Conservation (phyloP, 1,140 invertebrate genomes). For the Mactra quadrangularis region DNA sequence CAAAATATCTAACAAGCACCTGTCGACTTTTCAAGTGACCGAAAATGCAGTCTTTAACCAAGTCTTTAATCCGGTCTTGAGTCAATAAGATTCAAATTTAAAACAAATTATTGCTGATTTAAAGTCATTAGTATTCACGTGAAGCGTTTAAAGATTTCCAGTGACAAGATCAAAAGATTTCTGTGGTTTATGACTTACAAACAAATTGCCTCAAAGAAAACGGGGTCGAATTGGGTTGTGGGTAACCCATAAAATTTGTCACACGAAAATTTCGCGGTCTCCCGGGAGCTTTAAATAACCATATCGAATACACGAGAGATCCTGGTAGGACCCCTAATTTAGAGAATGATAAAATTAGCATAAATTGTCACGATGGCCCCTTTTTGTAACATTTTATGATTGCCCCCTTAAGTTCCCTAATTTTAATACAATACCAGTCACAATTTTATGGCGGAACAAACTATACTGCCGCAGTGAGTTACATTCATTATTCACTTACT, state of each 20-base stretch:
- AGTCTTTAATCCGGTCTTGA: conserved; percentile 49
- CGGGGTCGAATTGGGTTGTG: conserved; percentile 43
- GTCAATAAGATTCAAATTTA: conserved; percentile 64
- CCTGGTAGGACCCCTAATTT: too few relatives aligned
- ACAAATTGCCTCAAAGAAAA: conserved; percentile 41
- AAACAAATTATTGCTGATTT: conserved; percentile 63
- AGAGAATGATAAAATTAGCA: too few relatives aligned
- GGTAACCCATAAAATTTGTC: conserved; percentile 54
- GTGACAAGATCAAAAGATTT: conserved; percentile 41
- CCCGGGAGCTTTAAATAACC: conserved; percentile 49
- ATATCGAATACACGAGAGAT: conserved; percentile 8
- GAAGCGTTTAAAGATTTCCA: conserved; percentile 28
- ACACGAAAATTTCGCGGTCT: conserved; percentile 24
- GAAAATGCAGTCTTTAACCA: conserved; percentile 40
- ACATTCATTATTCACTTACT: too few relatives aligned
- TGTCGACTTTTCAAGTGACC: conserved; percentile 56
- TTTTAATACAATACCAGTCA: too few relatives aligned
- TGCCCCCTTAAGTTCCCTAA: too few relatives aligned
- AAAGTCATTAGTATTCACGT: conserved; percentile 62
- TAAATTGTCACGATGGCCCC: too few relatives aligned
- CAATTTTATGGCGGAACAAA: too few relatives aligned
- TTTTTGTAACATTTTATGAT: too few relatives aligned
- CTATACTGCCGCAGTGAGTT: too few relatives aligned
- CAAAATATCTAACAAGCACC: conserved; percentile 56
- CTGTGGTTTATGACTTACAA: conserved; percentile 36